Base-by-base conservation (phyloP, 1,140 invertebrate species). In the Belonocnema kinseyi region DNA sequence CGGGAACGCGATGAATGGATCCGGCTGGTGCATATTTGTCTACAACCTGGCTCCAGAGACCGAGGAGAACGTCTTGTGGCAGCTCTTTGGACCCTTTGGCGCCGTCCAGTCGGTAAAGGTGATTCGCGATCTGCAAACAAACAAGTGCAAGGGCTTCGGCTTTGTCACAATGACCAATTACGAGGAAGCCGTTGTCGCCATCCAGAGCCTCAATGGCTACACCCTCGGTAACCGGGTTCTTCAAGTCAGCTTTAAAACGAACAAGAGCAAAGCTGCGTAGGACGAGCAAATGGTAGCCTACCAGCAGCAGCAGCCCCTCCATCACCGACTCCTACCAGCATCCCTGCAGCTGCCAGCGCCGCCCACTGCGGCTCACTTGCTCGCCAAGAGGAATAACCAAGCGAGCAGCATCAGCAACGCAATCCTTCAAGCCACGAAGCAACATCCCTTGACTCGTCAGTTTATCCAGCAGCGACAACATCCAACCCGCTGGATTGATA, bases 81-180 rank as follows among this genome's bases (percentile, higher is more conserved):
- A 99, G 90, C 93, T 99, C 81, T 99, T 99, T 92, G 99, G 98
- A 5, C 99, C 98, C 6, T 99, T 99, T 91, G 99, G 99, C 76
- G 98, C 98, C 78, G 98, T 99, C 76, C 98, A 99, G 92, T 98
- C 96, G 88, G 98, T 99, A 50, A 99, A 99, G 93, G 97, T 98
- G 73, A 99, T 99, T 87, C 95, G 98, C 79, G 98, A 99, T 92
- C 94, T 98, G 86, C 97, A 99, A 91, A 99, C 98, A 79, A 98
- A 99, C 93, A 99, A 99, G 92, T 99, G 99, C 94, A 99, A 99
- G 92, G 99, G 99, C 84, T 99, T 99, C 91, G 99, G 98, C n/a
- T 99, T 99, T 92, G 98, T 99, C 77, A 99, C 98, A 74, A 99
- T 99, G 99, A 99, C 98, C 86, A 99, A 99, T 92, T 99, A 99